Base-by-base conservation (phyloP, 2,113 vertebrate species). In the Trichomycterus rosablanca region DNA sequence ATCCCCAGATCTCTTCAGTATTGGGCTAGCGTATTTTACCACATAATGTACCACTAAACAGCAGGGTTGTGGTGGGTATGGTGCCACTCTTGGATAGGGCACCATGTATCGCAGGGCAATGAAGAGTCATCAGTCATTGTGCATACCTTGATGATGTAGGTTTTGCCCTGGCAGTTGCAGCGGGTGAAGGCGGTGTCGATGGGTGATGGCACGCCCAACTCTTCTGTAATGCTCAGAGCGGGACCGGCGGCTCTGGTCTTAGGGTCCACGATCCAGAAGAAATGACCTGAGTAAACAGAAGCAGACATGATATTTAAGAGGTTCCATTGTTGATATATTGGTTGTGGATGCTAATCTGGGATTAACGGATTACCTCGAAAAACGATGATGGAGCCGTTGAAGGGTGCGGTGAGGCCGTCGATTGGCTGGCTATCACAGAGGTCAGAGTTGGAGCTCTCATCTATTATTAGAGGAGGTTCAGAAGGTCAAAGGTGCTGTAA, bases 171-270 rank as follows among this genome's bases (percentile, higher is more conserved):
- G 66, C 94, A 97, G 80, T 92, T 92, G 64, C 89, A 89, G 66
- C 94, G 84, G 16, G 94, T 94, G 80, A 97, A 96, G 55, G 90
- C 89, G 0, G 93, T 81, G 9, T 95, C 89, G 1, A 97, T 91
- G 34, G 93, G 93, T 0, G 92, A 91, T 0, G 92, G 80, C 59
- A 97, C 78, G 12, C 93, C 91, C 82, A 92, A 91, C 22, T 82
- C 85, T 0, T 89, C 89, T 5, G 23, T 82, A 73, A 97, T 95
- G 12, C 75, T 89, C 0, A 81, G 86, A 1, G 92, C 81, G 15
- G 2, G 74, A 59, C 81, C 78, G 0, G 76, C 80, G 0, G 74
- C 77, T 26, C 19, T 86, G 19, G 52, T 80, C 59, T 75, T 63
- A 6, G 88, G 86, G 19, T 84, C 87, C 48, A 95, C 72, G n/a